Base-by-base conservation (phyloP, 2,888 invertebrate species). In the Metacarcinus magister region DNA sequence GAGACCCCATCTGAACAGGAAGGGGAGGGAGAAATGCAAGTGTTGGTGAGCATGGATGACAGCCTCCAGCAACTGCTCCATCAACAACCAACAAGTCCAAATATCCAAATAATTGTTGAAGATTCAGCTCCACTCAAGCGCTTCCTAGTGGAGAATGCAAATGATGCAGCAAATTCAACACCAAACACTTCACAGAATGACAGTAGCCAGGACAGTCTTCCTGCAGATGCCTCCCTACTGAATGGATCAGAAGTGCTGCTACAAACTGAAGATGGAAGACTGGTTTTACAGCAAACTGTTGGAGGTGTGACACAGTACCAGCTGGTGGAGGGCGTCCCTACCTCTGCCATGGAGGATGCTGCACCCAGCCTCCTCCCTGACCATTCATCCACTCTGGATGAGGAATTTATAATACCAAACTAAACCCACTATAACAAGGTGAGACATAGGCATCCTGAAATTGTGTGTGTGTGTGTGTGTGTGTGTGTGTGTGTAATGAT, bases 231-330 rank as follows among this genome's bases (percentile, higher is more conserved):
- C 19, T 44, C 96, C 19, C 44, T 96, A 16, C 60, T 96, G 0
- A 96, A 96, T 94, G 96, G 96, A 39, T 95, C 94, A 28, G 96
- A 96, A n/a, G 92, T 96, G 32, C 54, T 96, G 10, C 48, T 95
- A 28, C 96, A 96, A 92, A 96, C 92, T 23, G 94, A 92, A 8
- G 96, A 96, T 95, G 96, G 96, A 16, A 93, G 60, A 43, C 91
- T 96, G 10, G 95, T 96, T 23, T 46, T 96, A 23, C 96, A 94
- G 48, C 95, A 96, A n/a, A 95, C 94, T 44, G 96, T 95, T 67
- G 95, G 95, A 10, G 96, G 96, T 75, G 96, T 96, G 75, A 96
- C 95, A 16, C 96, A 96, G 60, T 96, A 96, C 48, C 96, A 96
- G 82, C 87, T 96, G 23, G 96, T 96, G 44, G 95, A 96, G 28